Conservation (phyloP, 2,113 vertebrate genomes). For the Atractosteus spatula region DNA sequence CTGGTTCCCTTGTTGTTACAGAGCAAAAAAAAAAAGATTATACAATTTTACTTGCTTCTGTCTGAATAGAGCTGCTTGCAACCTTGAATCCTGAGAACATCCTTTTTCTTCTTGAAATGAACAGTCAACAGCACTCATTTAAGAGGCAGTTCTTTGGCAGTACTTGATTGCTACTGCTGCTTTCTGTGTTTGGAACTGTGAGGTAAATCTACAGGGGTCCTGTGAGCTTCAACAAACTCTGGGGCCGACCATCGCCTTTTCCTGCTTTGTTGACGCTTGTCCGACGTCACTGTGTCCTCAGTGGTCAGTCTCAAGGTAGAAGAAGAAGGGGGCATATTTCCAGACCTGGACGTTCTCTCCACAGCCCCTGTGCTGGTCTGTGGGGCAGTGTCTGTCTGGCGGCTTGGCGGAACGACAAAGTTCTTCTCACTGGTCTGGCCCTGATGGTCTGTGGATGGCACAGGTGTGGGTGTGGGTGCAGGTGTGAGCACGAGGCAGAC, state of each 20-base stretch:
- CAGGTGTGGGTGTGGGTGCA: slow-evolving; percentile 25
- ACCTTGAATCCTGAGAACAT: slow-evolving; percentile 13
- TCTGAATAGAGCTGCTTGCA: not conserved
- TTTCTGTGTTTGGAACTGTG: slow-evolving; percentile 67
- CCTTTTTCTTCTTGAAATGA: not conserved
- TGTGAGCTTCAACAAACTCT: slow-evolving; percentile 47
- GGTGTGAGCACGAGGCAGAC: slow-evolving; percentile 71
- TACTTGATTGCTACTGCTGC: slow-evolving; percentile 55
- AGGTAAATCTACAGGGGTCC: slow-evolving; percentile 65
- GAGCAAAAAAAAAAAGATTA: no score
- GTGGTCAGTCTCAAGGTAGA: not conserved
- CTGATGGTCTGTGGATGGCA: slow-evolving; percentile 11
- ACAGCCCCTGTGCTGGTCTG: slow-evolving; percentile 36
- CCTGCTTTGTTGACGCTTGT: slow-evolving; percentile 38
- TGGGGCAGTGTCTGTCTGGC: slow-evolving; percentile 33
- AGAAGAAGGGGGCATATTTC: slow-evolving; percentile 26
- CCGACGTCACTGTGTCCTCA: slow-evolving; percentile 8
- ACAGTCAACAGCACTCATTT: no score
- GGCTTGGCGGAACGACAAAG: not conserved
- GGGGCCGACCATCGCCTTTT: slow-evolving; percentile 73
- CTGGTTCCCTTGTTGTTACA: no score
- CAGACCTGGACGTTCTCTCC: slow-evolving; percentile 35
- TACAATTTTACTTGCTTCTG: no score
- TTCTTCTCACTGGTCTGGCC: not conserved
- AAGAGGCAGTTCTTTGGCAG: slow-evolving; percentile 15